Percentiles rank a stretch among this genome's conserved stretches.
phyloP scores from a whole-genome alignment of 23 tunicate genomes.

The Trididemnum nubilum region DNA sequence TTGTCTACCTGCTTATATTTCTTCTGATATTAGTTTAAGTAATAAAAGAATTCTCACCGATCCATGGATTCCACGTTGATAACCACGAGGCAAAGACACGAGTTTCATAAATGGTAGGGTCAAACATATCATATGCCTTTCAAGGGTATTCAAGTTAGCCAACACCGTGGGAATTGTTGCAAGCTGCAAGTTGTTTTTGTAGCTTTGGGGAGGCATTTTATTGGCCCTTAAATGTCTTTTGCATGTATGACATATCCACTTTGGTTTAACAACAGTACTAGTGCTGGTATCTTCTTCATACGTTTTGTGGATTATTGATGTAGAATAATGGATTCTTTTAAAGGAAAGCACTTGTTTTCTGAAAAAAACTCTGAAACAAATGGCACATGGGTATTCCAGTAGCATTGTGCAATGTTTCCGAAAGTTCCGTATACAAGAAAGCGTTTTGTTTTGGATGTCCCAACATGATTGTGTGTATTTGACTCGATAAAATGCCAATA shows the following conservation, averaged over 20 bases:
- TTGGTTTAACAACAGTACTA: background rate
- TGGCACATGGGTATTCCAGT: background rate
- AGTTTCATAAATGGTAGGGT: conserved; percentile 7
- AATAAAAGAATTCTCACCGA: no score
- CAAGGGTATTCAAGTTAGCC: background rate
- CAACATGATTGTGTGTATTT: no score
- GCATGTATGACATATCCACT: conserved; percentile 4
- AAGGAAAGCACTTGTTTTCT: background rate
- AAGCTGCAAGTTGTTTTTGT: background rate
- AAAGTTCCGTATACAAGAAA: no score
- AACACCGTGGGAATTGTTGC: background rate
- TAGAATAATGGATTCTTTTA: no score
- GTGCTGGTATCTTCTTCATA: background rate
- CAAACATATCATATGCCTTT: background rate
- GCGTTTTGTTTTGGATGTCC: no score
- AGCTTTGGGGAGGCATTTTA: background rate
- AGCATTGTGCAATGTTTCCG: background rate
- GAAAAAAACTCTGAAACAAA: background rate
- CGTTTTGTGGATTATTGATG: no score
- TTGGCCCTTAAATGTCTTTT: background rate
- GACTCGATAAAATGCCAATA: no score
- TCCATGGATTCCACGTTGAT: background rate
- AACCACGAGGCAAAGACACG: background rate
- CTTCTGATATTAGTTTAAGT: no score
- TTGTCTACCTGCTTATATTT: no score